Conservation (phyloP, 2,113 vertebrate genomes). For the Buteo buteo region DNA sequence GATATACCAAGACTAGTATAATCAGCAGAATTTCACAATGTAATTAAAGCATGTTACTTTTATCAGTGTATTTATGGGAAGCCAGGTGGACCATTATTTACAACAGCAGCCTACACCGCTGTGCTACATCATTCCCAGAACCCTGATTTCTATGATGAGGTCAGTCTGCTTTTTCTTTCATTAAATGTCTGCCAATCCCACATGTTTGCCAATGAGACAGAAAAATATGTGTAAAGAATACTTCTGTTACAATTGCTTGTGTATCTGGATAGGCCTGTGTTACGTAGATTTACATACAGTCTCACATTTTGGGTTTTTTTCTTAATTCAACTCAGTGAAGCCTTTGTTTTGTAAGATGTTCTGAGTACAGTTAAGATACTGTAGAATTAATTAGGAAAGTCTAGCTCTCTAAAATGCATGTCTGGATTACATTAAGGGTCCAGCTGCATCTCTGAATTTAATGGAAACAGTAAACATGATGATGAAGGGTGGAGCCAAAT, state of each 20-base stretch:
- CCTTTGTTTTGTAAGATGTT: not conserved
- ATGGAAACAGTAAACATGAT: not conserved
- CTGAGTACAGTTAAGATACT: constrained; percentile 8
- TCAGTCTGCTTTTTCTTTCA: constrained; percentile 54
- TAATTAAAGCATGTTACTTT: constrained; percentile 39
- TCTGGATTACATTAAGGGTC: not conserved
- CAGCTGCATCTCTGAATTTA: constrained; percentile 6
- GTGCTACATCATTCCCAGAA: constrained; percentile 96
- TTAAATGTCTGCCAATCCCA: not conserved
- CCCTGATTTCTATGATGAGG: constrained; percentile 97
- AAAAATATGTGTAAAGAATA: not conserved
- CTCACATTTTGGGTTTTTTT: not conserved
- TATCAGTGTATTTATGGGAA: constrained; percentile 94
- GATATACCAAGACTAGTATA: not conserved
- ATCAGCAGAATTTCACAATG: not conserved
- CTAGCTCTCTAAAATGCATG: not conserved
- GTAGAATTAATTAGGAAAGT: constrained; percentile 24
- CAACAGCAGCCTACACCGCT: constrained; percentile 82
- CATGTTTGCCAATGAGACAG: not conserved
- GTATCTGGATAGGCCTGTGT: not conserved
- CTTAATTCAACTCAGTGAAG: not conserved
- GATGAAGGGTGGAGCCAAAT: not conserved
- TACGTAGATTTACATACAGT: not conserved
- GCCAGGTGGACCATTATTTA: constrained; percentile 89
- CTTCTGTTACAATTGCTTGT: not conserved